These are phyloP conservation scores for Apotomis betuletana DNA, from an alignment of 2,888 invertebrate species.

Conservation along the genomic window DNA sequence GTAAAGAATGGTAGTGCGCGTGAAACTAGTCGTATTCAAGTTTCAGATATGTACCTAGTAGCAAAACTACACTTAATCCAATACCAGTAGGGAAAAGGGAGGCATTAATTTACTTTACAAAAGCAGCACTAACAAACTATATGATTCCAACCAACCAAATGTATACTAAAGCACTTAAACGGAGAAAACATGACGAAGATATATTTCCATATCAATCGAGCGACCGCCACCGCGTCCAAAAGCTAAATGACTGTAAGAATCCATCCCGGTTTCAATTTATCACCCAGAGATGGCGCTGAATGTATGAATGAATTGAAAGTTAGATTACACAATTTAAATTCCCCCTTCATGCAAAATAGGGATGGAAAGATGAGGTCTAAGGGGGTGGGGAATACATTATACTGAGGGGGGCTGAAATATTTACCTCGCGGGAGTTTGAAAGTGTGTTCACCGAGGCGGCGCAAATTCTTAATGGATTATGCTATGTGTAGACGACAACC, in stretches of 20 bases:
- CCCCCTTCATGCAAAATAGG: slow-evolving; percentile 83
- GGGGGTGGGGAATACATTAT: slow-evolving; percentile 78
- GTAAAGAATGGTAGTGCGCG: too few relatives aligned
- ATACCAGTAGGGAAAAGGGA: neutral
- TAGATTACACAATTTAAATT: slow-evolving; percentile 84
- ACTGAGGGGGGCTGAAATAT: slow-evolving; percentile 73
- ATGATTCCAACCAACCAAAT: slow-evolving; percentile 12
- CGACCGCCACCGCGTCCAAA: slow-evolving; percentile 53
- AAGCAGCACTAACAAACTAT: slow-evolving; percentile 21
- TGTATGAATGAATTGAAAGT: slow-evolving; percentile 84
- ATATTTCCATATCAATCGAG: slow-evolving; percentile 61
- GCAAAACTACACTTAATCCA: neutral
- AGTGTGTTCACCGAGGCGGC: slow-evolving; percentile 75
- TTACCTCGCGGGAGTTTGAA: slow-evolving; percentile 80
- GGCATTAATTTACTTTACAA: slow-evolving; percentile 12
- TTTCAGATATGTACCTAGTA: too few relatives aligned
- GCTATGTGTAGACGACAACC: too few relatives aligned
- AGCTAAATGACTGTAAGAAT: slow-evolving; percentile 75
- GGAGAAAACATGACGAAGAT: slow-evolving; percentile 49
- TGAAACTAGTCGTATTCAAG: too few relatives aligned
- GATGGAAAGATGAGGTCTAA: slow-evolving; percentile 80
- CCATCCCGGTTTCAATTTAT: slow-evolving; percentile 81
- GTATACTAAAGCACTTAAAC: slow-evolving; percentile 45
- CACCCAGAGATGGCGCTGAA: slow-evolving; percentile 81
- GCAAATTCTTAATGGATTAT: slow-evolving; percentile 83